Evolutionary conservation across 37 sponge, comb jelly and placozoan genomes (phyloP).

Genomic region (Cladorhizidae sp.): DNA sequence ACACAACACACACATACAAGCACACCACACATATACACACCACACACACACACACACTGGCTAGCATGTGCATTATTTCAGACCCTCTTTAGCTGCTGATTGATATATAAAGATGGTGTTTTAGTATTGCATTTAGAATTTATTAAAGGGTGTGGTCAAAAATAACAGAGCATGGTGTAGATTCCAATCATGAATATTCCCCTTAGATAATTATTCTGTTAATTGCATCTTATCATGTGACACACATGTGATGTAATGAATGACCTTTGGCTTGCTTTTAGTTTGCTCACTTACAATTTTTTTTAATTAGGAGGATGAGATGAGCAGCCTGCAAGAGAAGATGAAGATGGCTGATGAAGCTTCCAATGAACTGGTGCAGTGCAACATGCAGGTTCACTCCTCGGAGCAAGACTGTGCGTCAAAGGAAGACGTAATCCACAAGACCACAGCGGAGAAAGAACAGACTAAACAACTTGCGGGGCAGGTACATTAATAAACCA

Average conservation of each 20-base stretch:
- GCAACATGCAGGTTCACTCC: slow-evolving; percentile 7
- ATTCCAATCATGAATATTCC: too few relatives aligned
- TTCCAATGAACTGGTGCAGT: slow-evolving; percentile 4
- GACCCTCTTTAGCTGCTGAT: not conserved
- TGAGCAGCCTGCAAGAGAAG: slow-evolving; percentile 6
- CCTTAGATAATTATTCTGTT: too few relatives aligned
- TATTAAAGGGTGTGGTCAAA: not conserved
- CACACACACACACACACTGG: too few relatives aligned
- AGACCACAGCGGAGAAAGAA: slow-evolving; percentile 9
- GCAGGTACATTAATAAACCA: slow-evolving; percentile 7
- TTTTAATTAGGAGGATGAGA: slow-evolving; percentile 33
- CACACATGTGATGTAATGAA: too few relatives aligned
- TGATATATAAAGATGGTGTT: not conserved
- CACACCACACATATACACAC: too few relatives aligned
- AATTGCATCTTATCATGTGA: too few relatives aligned
- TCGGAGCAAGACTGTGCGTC: slow-evolving; percentile 9
- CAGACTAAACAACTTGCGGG: not conserved
- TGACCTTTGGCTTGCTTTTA: too few relatives aligned
- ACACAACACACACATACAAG: too few relatives aligned
- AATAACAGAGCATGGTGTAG: too few relatives aligned
- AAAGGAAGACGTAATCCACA: slow-evolving; percentile 26
- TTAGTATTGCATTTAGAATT: not conserved
- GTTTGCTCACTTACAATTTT: too few relatives aligned
- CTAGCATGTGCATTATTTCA: too few relatives aligned
- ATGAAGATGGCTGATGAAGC: not conserved